phyloP scores from a whole-genome alignment of 2,888 invertebrate genomes.

The Drosophila mimetica region DNA sequence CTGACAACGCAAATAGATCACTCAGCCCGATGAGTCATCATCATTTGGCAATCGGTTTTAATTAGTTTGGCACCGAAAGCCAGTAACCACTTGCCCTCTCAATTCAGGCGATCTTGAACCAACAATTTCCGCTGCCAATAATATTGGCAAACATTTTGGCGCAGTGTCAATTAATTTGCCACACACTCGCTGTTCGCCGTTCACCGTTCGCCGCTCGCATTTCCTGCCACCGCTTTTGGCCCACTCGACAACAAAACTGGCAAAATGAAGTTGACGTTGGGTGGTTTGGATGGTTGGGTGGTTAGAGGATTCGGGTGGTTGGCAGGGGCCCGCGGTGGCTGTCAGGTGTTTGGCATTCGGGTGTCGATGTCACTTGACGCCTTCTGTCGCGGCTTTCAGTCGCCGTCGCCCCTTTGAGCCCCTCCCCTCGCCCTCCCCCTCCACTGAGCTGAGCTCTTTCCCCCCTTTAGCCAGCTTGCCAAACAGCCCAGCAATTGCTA shows the following conservation, averaged over 20 bases:
- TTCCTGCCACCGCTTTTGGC: constrained; percentile 17
- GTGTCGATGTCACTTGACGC: constrained; percentile 67
- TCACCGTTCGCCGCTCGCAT: constrained; percentile 24
- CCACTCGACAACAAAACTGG: constrained; percentile 64
- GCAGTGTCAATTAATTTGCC: constrained; percentile 74
- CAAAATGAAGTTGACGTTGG: constrained; percentile 71
- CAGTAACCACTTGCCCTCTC: constrained; percentile 23
- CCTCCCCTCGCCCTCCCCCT: constrained; percentile 14
- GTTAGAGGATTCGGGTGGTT: background rate
- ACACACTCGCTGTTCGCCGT: constrained; percentile 44
- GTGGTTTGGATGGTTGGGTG: background rate
- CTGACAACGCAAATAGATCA: constrained; percentile 3
- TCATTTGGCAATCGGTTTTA: constrained; percentile 29
- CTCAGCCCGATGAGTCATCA: constrained; percentile 2
- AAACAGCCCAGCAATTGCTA: constrained; percentile 65
- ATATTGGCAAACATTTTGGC: constrained; percentile 72
- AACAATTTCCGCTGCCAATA: constrained; percentile 61
- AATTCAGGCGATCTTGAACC: constrained; percentile 45
- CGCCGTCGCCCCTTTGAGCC: constrained; percentile 20
- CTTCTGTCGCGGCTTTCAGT: constrained; percentile 36
- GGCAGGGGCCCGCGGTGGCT: constrained; percentile 32
- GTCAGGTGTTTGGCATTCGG: constrained; percentile 62
- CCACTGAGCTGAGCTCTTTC: too few relatives aligned
- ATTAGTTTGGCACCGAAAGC: constrained; percentile 27
- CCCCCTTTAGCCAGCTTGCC: constrained; percentile 3